Conservation (phyloP, 2,113 vertebrate genomes). For the Rynchops niger region DNA sequence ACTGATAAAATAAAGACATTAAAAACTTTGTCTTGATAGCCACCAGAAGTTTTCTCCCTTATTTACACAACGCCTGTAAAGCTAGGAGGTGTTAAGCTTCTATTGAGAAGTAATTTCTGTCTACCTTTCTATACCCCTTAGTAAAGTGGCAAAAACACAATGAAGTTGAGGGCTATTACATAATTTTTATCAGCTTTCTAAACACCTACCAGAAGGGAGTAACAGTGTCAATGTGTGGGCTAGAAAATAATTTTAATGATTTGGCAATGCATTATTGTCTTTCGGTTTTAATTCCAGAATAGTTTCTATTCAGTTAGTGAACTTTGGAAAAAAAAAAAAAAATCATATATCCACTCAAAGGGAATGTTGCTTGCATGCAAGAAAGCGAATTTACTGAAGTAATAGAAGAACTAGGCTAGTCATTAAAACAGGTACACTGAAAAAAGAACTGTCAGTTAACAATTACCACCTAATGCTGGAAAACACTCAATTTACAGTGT, state of each 20-base stretch:
- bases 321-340: neutral
- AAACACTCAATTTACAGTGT: neutral
- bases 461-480: neutral
- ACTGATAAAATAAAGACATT: neutral
- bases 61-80: neutral
- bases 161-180: neutral
- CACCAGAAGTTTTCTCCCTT: neutral
- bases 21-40: accelerated
- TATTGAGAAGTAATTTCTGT: neutral
- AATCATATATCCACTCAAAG: neutral
- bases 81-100: neutral
- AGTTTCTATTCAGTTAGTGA: neutral
- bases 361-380: neutral
- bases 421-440: neutral
- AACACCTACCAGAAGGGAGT: neutral
- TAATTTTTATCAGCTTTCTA: neutral
- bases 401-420: neutral
- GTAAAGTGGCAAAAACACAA: neutral
- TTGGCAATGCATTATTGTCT: neutral
- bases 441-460: neutral
- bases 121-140: neutral
- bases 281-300: neutral
- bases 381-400: neutral
- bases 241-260: neutral
- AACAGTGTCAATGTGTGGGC: neutral